Base-by-base conservation (phyloP, 1,140 invertebrate species). In the Papilio dardanus region DNA sequence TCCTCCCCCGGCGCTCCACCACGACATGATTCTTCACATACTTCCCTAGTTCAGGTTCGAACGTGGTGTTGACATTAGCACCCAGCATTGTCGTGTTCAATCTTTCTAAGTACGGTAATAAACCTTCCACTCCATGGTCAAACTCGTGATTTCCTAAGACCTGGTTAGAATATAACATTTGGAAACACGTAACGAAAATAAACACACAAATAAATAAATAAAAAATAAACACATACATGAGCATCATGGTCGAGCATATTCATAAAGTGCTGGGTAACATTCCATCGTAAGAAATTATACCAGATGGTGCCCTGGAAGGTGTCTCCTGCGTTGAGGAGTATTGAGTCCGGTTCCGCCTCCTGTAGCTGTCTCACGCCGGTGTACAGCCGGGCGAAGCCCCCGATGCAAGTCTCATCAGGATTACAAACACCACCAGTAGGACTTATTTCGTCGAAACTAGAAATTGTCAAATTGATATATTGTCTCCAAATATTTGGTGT, bases 71-170 rank as follows among this genome's bases (percentile, higher is more conserved):
- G 68, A 98, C 96, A 84, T 98, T 98, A 46, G 96, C 94, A 4
- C 96, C 96, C 1, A 98, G 85, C 79, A 98, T 94, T 0, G 96
- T 95, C 0, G 95, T 94, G 1, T 95, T 92, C 6, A 97, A 83
- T 5, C 88, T 90, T 80, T 95, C 86, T 12, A 98, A 81, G 87
- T 97, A 98, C 0, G 97, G 96, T 0, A 96, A 94, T 0, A 98
- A 81, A 0, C 97, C 97, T 58, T 93, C 94, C 1, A 98, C 93
- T 0, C 95, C 95, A 83, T 97, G 95, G 83, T 98, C 97, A 86
- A 98, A 98, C 86, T 98, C 98, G 83, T 98, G 98, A 86, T 98
- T 98, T 7, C 98, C 98, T 14, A 98, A 85, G 0, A 96, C 96
- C 97, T 97, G 80, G 46, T 86, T 87, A 76, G 46, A 24, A 58